Evolutionary conservation across 2,797 vertebrate species (phyloP).

Genomic region (Rhinogobio ventralis): DNA sequence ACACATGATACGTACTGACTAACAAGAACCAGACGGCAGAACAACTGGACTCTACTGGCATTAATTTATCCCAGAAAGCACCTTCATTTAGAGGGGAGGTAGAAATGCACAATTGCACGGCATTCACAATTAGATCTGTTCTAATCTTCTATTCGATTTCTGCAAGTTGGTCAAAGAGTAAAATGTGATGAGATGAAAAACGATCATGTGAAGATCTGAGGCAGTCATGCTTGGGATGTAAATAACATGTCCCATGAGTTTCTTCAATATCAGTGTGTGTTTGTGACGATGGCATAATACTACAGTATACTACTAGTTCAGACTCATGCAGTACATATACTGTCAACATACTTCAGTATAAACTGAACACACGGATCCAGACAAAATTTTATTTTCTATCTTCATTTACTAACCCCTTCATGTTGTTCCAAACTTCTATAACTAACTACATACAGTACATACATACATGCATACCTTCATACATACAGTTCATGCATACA

Average conservation of each 20-base stretch:
- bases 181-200: not conserved
- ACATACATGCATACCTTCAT: no score
- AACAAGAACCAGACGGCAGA: slow-evolving; percentile 2
- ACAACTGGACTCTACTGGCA: not conserved
- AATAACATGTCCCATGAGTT: not conserved
- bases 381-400: not conserved
- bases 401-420: not conserved
- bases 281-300: not conserved
- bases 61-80: slow-evolving; percentile 22
- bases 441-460: no score
- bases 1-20: not conserved
- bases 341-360: not conserved
- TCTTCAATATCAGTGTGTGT: not conserved
- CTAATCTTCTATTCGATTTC: not conserved
- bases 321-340: no score
- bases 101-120: not conserved
- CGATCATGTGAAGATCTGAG: not conserved
- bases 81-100: not conserved
- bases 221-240: not conserved
- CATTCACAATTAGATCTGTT: not conserved
- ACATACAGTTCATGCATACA: no score
- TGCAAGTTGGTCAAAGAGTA: not conserved
- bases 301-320: not conserved
- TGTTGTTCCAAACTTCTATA: not conserved
- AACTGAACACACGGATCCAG: not conserved